phyloP scores from a whole-genome alignment of 1,140 invertebrate genomes.

The Lerema accius region DNA sequence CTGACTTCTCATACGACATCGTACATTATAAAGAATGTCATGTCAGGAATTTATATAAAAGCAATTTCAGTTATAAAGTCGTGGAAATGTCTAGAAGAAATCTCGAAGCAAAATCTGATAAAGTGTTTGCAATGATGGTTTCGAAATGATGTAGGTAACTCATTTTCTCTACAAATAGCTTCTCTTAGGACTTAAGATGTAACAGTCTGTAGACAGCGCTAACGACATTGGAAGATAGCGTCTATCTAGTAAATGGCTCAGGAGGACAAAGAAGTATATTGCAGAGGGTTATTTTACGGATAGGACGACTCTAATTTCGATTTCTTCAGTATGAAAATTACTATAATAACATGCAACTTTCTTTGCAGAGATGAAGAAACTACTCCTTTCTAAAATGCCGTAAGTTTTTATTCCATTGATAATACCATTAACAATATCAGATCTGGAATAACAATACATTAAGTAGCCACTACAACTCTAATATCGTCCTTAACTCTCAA shows the following conservation, averaged over 20 bases:
- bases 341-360: too few species aligned
- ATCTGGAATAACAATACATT: too few species aligned
- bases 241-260: constrained; percentile 40
- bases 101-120: constrained; percentile 3
- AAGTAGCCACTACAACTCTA: too few species aligned
- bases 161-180: constrained; percentile 24
- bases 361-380: not conserved
- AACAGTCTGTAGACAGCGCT: constrained; percentile 27
- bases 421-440: too few species aligned
- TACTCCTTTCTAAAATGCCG: too few species aligned
- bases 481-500: too few species aligned
- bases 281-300: constrained; percentile 36
- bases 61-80: not conserved
- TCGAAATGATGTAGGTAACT: constrained; percentile 19
- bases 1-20: not conserved
- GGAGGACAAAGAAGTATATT: constrained; percentile 28
- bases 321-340: not conserved
- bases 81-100: not conserved
- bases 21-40: not conserved
- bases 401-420: too few species aligned
- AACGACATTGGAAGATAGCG: constrained; percentile 32
- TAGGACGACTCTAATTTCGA: constrained; percentile 14
- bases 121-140: constrained; percentile 16
- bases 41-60: not conserved
- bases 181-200: constrained; percentile 23